These are phyloP conservation scores for Hippopotamyrus pictus DNA, from an alignment of 2,797 vertebrate genomes.

Conservation along the genomic window DNA sequence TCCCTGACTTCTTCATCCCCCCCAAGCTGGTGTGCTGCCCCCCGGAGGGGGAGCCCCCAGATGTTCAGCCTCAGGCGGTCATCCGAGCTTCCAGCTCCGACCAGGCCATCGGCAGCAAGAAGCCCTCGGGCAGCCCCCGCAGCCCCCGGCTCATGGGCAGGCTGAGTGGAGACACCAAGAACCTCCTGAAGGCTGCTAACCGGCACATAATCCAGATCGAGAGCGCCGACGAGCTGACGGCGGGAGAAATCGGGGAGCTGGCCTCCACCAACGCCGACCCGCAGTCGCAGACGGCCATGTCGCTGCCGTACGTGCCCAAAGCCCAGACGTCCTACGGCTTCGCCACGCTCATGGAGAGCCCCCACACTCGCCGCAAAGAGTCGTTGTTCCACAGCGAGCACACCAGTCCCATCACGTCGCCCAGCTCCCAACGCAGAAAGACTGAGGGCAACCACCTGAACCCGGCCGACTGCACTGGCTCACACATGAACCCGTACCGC, in stretches of 20 bases:
- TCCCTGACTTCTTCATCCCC: conserved; percentile 94
- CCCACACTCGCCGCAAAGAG: conserved; percentile 90
- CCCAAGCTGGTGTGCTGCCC: conserved; percentile 79
- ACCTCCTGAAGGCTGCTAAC: conserved; percentile 73
- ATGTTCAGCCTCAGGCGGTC: conserved; percentile 52
- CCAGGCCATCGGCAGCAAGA: conserved; percentile 67
- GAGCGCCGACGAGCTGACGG: conserved; percentile 78
- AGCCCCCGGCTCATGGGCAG: conserved; percentile 79
- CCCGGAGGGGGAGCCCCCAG: conserved; percentile 54
- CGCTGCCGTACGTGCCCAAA: conserved; percentile 86
- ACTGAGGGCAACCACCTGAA: conserved; percentile 61
- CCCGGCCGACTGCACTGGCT: conserved; percentile 63
- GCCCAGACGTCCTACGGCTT: conserved; percentile 94
- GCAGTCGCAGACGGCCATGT: conserved; percentile 85
- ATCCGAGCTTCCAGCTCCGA: conserved; percentile 68
- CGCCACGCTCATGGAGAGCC: conserved; percentile 84
- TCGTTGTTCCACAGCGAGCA: conserved; percentile 91
- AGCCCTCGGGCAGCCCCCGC: conserved; percentile 68
- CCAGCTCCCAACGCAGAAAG: conserved; percentile 61
- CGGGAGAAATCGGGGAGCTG: conserved; percentile 42
- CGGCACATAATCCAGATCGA: conserved; percentile 94
- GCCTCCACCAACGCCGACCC: conserved; percentile 72
- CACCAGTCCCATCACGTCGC: conserved; percentile 78
- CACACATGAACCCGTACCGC: conserved; percentile 81
- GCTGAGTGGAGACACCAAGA: conserved; percentile 71